Evolutionary conservation across 2,113 vertebrate genomes (phyloP).

Genomic region (Dicrurus megarhynchus): DNA sequence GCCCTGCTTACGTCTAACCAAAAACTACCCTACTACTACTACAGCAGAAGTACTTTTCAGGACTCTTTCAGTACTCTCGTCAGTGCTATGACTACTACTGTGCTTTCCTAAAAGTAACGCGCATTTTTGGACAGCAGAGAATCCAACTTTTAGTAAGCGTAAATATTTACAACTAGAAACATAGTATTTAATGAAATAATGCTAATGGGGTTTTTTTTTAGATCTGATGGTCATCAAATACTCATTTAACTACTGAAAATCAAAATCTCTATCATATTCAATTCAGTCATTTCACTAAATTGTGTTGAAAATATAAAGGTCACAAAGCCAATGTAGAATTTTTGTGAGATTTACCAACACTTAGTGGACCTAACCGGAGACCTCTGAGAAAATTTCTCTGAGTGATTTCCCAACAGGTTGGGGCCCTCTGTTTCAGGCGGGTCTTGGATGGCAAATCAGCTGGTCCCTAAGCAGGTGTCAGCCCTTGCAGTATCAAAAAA

Average conservation of each 20-base stretch:
- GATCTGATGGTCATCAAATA: background rate
- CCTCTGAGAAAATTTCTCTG: background rate
- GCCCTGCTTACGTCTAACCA: background rate
- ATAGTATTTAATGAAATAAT: background rate
- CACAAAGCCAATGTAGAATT: background rate
- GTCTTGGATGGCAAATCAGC: background rate
- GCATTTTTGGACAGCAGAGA: background rate
- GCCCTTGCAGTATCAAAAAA: background rate
- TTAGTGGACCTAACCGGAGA: background rate
- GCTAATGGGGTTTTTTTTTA: background rate
- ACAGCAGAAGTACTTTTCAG: background rate
- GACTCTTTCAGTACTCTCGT: background rate
- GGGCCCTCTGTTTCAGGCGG: background rate
- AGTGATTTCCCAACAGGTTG: background rate
- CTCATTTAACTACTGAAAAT: background rate
- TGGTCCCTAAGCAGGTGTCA: background rate
- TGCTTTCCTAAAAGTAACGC: background rate
- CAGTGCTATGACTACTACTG: background rate
- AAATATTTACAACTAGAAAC: background rate
- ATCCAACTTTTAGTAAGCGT: background rate
- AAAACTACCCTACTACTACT: background rate
- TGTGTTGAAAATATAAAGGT: fast-evolving
- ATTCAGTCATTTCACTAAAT: background rate
- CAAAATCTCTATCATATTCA: background rate
- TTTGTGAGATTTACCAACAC: background rate